These are phyloP conservation scores for Zygogramma bicolorata DNA, from an alignment of 2,888 invertebrate species.

Conservation along the genomic window DNA sequence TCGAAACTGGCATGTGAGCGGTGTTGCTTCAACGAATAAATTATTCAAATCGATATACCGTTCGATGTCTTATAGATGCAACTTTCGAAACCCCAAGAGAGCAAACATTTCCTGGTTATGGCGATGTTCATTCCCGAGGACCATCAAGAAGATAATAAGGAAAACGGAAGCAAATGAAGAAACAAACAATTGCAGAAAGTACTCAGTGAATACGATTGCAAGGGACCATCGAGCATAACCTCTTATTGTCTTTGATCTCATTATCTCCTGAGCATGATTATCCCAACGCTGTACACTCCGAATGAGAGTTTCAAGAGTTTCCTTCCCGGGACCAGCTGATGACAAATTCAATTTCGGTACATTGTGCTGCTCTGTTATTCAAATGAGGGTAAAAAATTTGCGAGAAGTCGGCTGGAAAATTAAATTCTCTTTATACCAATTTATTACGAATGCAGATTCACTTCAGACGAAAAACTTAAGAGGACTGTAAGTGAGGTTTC, in stretches of 20 bases:
- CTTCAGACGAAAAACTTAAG: conserved; percentile 27
- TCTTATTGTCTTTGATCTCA: not conserved
- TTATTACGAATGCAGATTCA: conserved; percentile 39
- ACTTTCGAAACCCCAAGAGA: too few species aligned
- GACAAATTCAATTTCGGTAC: conserved; percentile 37
- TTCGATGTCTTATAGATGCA: too few species aligned
- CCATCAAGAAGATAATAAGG: not conserved
- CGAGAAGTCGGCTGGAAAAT: conserved; percentile 41
- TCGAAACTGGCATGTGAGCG: too few species aligned
- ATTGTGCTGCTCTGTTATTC: conserved; percentile 41
- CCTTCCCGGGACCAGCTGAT: conserved; percentile 13
- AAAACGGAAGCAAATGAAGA: not conserved
- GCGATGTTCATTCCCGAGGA: not conserved
- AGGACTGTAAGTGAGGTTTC: conserved; percentile 8
- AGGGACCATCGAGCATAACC: not conserved
- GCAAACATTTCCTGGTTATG: not conserved
- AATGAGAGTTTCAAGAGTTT: not conserved
- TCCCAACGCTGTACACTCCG: not conserved
- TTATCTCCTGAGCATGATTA: not conserved
- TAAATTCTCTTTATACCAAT: conserved; percentile 39
- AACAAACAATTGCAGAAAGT: not conserved
- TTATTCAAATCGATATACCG: too few species aligned
- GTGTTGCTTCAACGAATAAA: too few species aligned
- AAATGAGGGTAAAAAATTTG: conserved; percentile 41
- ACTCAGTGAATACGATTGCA: not conserved